These are phyloP conservation scores for Clostera curtula DNA, from an alignment of 2,888 invertebrate species.

Conservation along the genomic window DNA sequence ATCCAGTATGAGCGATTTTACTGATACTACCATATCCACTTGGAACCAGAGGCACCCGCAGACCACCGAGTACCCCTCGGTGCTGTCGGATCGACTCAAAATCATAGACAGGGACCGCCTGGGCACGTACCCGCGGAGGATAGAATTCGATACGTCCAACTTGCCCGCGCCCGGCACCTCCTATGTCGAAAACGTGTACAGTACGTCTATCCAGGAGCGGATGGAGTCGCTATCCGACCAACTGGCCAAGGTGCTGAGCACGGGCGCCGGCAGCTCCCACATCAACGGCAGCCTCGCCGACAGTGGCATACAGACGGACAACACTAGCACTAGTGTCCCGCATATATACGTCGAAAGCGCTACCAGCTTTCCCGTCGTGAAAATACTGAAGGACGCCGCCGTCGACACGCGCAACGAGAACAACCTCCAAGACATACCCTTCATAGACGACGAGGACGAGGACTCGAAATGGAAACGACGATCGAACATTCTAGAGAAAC, in stretches of 20 bases:
- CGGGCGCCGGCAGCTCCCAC: slow-evolving; percentile 62
- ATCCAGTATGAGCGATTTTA: slow-evolving; percentile 69
- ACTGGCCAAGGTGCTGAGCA: slow-evolving; percentile 58
- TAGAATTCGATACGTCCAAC: slow-evolving; percentile 60
- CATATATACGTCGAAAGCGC: slow-evolving; percentile 55
- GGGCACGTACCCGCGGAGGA: slow-evolving; percentile 47
- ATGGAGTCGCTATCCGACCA: slow-evolving; percentile 62
- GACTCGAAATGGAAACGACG: slow-evolving; percentile 36
- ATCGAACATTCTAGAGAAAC: slow-evolving; percentile 49
- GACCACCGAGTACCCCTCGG: slow-evolving; percentile 59
- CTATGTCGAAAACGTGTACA: slow-evolving; percentile 49
- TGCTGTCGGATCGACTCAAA: slow-evolving; percentile 58
- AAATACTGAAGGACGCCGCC: slow-evolving; percentile 57
- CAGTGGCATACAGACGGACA: slow-evolving; percentile 67
- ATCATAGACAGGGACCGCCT: slow-evolving; percentile 49
- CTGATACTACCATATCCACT: slow-evolving; percentile 67
- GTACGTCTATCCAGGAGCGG: slow-evolving; percentile 45
- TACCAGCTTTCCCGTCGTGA: slow-evolving; percentile 22
- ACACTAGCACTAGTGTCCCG: slow-evolving; percentile 62
- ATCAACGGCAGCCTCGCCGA: slow-evolving; percentile 66
- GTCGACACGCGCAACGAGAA: slow-evolving; percentile 66
- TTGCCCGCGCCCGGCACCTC: slow-evolving; percentile 43
- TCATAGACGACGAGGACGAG: slow-evolving; percentile 64
- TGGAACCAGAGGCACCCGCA: slow-evolving; percentile 59
- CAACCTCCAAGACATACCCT: slow-evolving; percentile 65